phyloP scores from a whole-genome alignment of 2,113 vertebrate genomes.

The Malaclemys terrapin region DNA sequence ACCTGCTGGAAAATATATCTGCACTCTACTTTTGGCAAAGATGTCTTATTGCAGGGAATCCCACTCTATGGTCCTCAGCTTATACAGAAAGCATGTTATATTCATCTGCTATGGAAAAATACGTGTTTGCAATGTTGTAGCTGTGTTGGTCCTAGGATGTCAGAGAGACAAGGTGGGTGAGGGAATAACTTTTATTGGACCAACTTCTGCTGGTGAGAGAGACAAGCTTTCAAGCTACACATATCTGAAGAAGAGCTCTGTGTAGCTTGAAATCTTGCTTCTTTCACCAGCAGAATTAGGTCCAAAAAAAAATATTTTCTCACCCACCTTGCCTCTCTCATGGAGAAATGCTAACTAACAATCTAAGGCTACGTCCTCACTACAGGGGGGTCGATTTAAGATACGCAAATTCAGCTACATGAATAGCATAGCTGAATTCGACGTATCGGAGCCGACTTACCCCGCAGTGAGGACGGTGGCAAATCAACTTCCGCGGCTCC shows the following conservation, averaged over 20 bases:
- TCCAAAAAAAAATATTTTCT: neutral
- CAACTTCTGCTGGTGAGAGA: neutral
- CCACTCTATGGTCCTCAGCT: neutral
- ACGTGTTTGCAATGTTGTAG: too few relatives aligned
- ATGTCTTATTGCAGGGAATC: neutral
- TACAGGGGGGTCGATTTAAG: too few relatives aligned
- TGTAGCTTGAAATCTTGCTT: neutral
- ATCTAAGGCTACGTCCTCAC: neutral
- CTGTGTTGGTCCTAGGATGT: too few relatives aligned
- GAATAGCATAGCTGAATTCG: too few relatives aligned
- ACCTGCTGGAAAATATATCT: neutral
- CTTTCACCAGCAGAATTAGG: neutral
- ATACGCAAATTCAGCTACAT: too few relatives aligned
- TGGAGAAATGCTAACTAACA: neutral
- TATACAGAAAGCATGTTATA: neutral
- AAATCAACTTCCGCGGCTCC: too few relatives aligned
- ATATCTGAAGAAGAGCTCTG: neutral
- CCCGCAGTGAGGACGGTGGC: too few relatives aligned
- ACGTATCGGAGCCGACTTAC: too few relatives aligned
- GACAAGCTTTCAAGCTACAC: neutral
- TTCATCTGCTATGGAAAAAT: neutral
- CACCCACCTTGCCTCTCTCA: neutral
- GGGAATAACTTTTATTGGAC: too few relatives aligned
- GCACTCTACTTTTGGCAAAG: neutral
- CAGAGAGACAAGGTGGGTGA: too few relatives aligned